phyloP scores from a whole-genome alignment of 2,888 invertebrate genomes.

The Aporophyla lueneburgensis region DNA sequence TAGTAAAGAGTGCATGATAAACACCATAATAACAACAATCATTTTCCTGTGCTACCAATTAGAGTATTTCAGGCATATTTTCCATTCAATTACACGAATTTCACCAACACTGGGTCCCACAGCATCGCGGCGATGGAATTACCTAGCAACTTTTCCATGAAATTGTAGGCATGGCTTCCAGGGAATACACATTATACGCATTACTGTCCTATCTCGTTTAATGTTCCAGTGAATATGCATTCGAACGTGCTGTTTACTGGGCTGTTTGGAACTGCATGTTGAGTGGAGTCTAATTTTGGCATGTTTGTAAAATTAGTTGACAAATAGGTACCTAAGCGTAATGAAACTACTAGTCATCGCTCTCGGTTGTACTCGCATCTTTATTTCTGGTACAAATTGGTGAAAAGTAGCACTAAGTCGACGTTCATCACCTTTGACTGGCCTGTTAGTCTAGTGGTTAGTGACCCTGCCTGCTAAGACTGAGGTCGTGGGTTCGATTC shows the following conservation, averaged over 20 bases:
- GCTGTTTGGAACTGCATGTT: constrained; percentile 25
- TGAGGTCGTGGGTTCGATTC: too few relatives aligned
- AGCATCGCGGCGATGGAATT: constrained; percentile 68
- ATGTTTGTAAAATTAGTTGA: constrained; percentile 7
- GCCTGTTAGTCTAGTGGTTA: too few relatives aligned
- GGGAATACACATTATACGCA: constrained; percentile 49
- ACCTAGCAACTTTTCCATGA: constrained; percentile 74
- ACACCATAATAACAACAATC: background rate
- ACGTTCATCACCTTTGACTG: too few relatives aligned
- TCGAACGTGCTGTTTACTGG: constrained; percentile 28
- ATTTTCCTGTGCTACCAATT: background rate
- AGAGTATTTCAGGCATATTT: constrained; percentile 63
- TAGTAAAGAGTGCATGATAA: background rate
- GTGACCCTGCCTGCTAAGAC: too few relatives aligned
- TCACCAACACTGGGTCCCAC: constrained; percentile 62
- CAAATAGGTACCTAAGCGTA: background rate
- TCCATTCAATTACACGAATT: constrained; percentile 70
- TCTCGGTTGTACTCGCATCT: background rate
- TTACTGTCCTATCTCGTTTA: constrained; percentile 36
- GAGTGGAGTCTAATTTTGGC: constrained; percentile 28
- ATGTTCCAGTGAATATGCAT: constrained; percentile 45
- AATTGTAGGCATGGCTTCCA: constrained; percentile 58
- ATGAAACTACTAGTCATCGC: background rate
- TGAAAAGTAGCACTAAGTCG: background rate
- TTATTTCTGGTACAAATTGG: background rate